Conservation (phyloP, 2,797 vertebrate species). For the Synaphobranchus kaupii region DNA sequence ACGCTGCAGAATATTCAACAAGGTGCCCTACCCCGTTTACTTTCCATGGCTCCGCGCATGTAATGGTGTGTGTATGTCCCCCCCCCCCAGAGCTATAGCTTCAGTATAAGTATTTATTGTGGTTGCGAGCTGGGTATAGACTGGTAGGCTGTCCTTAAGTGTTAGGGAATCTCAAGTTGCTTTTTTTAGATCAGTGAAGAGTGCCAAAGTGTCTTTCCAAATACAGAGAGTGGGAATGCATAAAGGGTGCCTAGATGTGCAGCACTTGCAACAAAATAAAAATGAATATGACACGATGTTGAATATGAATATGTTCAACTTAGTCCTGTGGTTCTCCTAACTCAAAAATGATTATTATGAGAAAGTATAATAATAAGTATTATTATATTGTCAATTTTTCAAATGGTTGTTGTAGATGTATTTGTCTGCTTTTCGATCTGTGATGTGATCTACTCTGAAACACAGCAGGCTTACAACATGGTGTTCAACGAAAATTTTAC, state of each 20-base stretch:
- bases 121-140: constrained; percentile 13
- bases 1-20: constrained; percentile 6
- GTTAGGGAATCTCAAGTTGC: constrained; percentile 41
- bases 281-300: too few relatives aligned
- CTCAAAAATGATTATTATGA: background rate
- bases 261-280: too few relatives aligned
- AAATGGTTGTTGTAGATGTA: background rate
- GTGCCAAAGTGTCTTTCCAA: constrained; percentile 43
- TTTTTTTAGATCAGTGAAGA: constrained; percentile 54
- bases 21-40: background rate
- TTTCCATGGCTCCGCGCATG: background rate
- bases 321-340: background rate
- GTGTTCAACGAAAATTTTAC: too few relatives aligned
- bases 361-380: background rate
- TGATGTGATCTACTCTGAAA: background rate
- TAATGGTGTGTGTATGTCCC: too few relatives aligned
- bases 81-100: background rate
- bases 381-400: background rate
- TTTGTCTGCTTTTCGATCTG: constrained; percentile 6
- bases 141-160: constrained; percentile 36
- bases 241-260: background rate
- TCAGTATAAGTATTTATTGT: constrained; percentile 29
- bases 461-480: background rate
- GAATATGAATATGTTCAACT: too few relatives aligned
- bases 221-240: background rate